A percentile compares a stretch with the other conserved stretches of the same genome.
phyloP scores from a whole-genome alignment of 2,797 vertebrate species.

The Neosilurus mollespiculum region DNA sequence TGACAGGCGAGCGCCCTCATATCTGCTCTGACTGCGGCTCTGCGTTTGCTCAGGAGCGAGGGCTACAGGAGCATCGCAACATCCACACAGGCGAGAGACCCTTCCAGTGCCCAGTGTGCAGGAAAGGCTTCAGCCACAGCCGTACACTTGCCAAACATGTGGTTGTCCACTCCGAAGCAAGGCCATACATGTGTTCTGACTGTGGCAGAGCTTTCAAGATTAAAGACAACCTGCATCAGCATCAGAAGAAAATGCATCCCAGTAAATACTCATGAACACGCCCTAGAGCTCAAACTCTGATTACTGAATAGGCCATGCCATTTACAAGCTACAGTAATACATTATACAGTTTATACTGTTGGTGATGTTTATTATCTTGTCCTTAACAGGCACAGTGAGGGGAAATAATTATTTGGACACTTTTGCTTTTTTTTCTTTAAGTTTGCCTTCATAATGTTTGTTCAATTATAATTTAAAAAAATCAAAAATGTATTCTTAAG shows the following conservation, averaged over 20 bases:
- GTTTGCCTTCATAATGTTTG: no score
- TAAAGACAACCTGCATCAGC: constrained; percentile 47
- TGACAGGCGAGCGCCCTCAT: constrained; percentile 44
- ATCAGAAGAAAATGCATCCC: constrained; percentile 47
- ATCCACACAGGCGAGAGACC: constrained; percentile 55
- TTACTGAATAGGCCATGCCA: constrained; percentile 8
- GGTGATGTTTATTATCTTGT: background rate
- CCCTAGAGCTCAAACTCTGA: background rate
- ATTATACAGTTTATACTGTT: background rate
- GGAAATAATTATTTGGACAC: background rate
- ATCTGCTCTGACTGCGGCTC: constrained; percentile 48
- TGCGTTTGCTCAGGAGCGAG: constrained; percentile 46
- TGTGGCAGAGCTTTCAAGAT: constrained; percentile 53
- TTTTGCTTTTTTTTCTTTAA: background rate
- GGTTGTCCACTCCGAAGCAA: constrained; percentile 48
- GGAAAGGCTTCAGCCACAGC: constrained; percentile 51
- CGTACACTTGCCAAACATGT: constrained; percentile 51
- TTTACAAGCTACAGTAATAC: background rate
- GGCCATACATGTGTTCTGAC: constrained; percentile 48
- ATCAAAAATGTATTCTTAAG: background rate
- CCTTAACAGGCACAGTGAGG: background rate
- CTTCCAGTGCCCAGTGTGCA: constrained; percentile 48
- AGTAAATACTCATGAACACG: constrained; percentile 20
- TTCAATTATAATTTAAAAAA: background rate
- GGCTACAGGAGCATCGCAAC: constrained; percentile 51